Evolutionary conservation across 1,140 invertebrate genomes (phyloP), one percentile per base, ranked within the genome.

Genomic region (Megalonaias nervosa): DNA sequence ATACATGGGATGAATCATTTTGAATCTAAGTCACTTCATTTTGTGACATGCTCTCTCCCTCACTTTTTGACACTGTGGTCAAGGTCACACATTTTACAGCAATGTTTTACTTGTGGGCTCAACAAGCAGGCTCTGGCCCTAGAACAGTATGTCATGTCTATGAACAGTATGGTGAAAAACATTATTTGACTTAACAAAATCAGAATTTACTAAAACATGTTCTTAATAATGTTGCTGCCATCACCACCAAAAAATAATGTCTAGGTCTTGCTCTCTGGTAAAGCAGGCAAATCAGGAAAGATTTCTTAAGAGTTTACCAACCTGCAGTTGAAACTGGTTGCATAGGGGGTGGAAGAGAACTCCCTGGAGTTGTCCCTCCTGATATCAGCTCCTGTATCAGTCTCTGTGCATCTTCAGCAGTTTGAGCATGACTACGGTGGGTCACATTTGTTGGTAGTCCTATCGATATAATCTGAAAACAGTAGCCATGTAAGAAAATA

Each of bases 391-490:
- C 61, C 15, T 78, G 71, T 69, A 78, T 78, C 56, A 78, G 71
- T 14, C 58, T 48, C 5, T 71, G 71, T 68, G 76, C 76, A 38
- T 78, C 76, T 60, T 73, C 76, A 5, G 76, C 65, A 14, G 69
- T 67, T 26, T 73, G 73, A 26, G 70, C 71, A 61, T 73, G 71
- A 31, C 71, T 70, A 56, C 26, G 73, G 58, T 78, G 76, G 31
- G 76, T 73, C 14, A 78, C 76, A 69, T 78, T 78, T 57, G 76
- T 78, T 48, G 76, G 76, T 19, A 73, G 70, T 21, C 76, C 76
- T 9, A 78, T 78, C 11, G 59, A 66, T 55, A 66, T 73, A 23
- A 78, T 78, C 76, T 78, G 56, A 15, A 56, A 48, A 48, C 38
- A 48, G 38, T 11, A 48, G 11, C 38, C 38, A 48, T 48, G 6